These are phyloP conservation scores for Nerophis lumbriciformis DNA, from an alignment of 2,113 vertebrate species.

Conservation along the genomic window DNA sequence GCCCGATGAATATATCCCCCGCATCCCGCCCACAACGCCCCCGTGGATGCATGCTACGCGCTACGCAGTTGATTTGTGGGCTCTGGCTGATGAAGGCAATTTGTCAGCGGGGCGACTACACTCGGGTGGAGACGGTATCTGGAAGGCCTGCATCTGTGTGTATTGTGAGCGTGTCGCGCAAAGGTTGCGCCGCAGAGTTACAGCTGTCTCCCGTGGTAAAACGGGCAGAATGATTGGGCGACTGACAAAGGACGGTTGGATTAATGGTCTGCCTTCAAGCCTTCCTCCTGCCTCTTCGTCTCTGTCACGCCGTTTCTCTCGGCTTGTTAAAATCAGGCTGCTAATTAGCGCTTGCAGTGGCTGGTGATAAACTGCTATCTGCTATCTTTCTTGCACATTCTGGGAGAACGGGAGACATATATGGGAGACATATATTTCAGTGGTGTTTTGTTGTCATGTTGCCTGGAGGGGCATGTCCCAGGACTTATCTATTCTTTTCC, in stretches of 20 bases:
- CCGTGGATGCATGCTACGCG: conserved; percentile 1
- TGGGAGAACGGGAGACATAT: conserved; percentile 59
- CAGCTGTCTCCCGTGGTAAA: conserved; percentile 61
- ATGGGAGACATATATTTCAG: conserved; percentile 66
- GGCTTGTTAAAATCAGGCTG: conserved; percentile 53
- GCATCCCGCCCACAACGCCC: neutral
- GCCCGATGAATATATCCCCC: conserved; percentile 45
- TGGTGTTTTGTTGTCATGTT: conserved; percentile 18
- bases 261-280: conserved; percentile 68
- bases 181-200: conserved; percentile 67
- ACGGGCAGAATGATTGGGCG: conserved; percentile 62
- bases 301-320: conserved; percentile 28
- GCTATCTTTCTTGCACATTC: conserved; percentile 67
- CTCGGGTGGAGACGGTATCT: conserved; percentile 50
- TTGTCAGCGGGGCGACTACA: conserved; percentile 43
- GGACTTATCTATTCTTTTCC: conserved; percentile 43
- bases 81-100: conserved; percentile 56
- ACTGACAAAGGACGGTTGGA: conserved; percentile 68
- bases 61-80: conserved; percentile 50
- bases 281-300: conserved; percentile 34
- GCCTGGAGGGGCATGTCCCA: conserved; percentile 26
- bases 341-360: conserved; percentile 73
- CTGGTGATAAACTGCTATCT: conserved; percentile 58
- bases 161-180: conserved; percentile 32
- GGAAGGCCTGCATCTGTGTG: conserved; percentile 44